Percentiles rank a stretch among this genome's conserved stretches.
phyloP scores from a whole-genome alignment of 2,888 invertebrate species.

The Athrips mouffetella region DNA sequence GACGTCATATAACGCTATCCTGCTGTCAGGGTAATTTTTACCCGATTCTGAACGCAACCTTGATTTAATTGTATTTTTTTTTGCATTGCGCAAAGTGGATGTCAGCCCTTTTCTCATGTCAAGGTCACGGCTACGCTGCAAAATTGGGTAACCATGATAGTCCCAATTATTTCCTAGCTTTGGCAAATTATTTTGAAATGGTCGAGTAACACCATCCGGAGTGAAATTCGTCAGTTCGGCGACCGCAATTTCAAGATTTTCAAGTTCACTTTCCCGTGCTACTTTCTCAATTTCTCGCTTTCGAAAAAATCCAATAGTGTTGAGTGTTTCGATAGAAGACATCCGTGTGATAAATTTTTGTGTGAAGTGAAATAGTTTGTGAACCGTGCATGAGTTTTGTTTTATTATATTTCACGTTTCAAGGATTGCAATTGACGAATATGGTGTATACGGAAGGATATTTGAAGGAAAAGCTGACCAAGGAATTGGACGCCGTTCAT shows the following conservation, averaged over 20 bases:
- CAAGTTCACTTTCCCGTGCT: constrained; percentile 53
- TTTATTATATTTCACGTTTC: constrained; percentile 29
- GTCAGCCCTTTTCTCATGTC: constrained; percentile 17
- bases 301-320: constrained; percentile 56
- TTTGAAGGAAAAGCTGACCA: constrained; percentile 81
- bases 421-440: constrained; percentile 61
- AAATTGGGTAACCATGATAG: constrained; percentile 30
- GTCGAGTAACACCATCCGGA: constrained; percentile 41
- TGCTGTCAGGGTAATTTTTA: too few relatives aligned
- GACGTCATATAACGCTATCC: too few relatives aligned
- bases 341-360: constrained; percentile 41
- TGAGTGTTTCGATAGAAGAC: constrained; percentile 39
- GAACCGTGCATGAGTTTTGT: constrained; percentile 46
- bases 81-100: background rate
- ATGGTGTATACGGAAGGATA: constrained; percentile 83
- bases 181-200: constrained; percentile 30
- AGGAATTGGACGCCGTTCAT: constrained; percentile 82
- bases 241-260: constrained; percentile 53
- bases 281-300: constrained; percentile 63
- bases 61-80: too few relatives aligned
- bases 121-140: constrained; percentile 29
- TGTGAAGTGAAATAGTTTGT: constrained; percentile 46
- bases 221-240: constrained; percentile 61
- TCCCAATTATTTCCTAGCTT: constrained; percentile 22
- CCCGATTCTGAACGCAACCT: too few relatives aligned